Base-by-base conservation (phyloP, 1,140 invertebrate genomes). In the Panulirus ornatus region DNA sequence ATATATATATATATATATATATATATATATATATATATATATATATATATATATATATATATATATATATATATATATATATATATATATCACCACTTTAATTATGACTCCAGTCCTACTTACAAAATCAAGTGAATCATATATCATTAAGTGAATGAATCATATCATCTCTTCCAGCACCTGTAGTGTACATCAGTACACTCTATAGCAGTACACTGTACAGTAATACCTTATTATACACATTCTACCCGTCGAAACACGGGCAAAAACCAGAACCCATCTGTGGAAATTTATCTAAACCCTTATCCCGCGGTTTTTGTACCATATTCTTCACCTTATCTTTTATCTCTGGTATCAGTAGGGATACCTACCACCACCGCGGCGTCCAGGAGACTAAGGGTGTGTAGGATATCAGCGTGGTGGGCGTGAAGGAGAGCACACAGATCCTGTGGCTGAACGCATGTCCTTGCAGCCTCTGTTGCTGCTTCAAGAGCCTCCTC, bases 371-470 rank as follows among this genome's bases (percentile, higher is more conserved):
- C 88, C 88, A 63, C n/a, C 16, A 84, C 88, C 27, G 88, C 88
- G 3, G n/a, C 66, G 14, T 90, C 88, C 51, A 84, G 42, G 16
- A 78, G 36, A 6, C 70, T 84, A n/a, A 44, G 44, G 42, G 88
- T 90, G 75, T 90, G 88, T 0, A 91, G 78, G 14, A 91, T 34
- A 42, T 87, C 85, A 1, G 90, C 84, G 30, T 84, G 90, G 22
- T 87, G 85, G 36, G 90, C 90, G 58, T 88, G 78, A 2, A 87
- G 44, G 2, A 82, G 22, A 6, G 84, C 90, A 42, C 90, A 86
- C 8, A 82, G 75, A 8, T 88, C 90, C 27, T 78, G 27, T 9
- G 90, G 76, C 5, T 51, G 42, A 8, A 16, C 19, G 34, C 84
- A 91, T 27, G 70, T 63, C 47, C 22, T 38, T 0, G 84, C 84